Evolutionary conservation across 1,140 invertebrate species (phyloP).

Genomic region (Laodelphax striatellus): DNA sequence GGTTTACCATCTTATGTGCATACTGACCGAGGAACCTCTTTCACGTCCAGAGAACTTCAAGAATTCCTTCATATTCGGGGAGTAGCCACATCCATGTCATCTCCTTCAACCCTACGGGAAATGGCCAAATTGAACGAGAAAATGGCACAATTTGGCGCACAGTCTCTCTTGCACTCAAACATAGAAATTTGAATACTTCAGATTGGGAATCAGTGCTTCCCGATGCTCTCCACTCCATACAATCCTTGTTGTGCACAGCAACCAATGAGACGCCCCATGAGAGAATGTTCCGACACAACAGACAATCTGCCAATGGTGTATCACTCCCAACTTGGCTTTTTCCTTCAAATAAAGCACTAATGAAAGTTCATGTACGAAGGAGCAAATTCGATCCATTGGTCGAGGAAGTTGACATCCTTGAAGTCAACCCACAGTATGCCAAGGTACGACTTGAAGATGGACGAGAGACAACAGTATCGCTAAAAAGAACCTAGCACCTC

Average conservation of each 20-base stretch:
- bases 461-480: not conserved
- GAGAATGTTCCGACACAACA: not conserved
- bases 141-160: too few relatives aligned
- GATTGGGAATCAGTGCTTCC: slow-evolving; percentile 2
- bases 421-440: not conserved
- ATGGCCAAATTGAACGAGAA: too few relatives aligned
- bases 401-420: not conserved
- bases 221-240: too few relatives aligned
- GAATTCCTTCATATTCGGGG: not conserved
- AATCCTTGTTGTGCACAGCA: too few relatives aligned
- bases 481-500: not conserved
- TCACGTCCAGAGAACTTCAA: not conserved
- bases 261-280: too few relatives aligned
- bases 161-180: not conserved
- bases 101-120: not conserved
- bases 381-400: not conserved
- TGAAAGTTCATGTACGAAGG: too few relatives aligned
- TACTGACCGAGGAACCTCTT: not conserved
- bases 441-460: not conserved
- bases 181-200: not conserved
- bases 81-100: not conserved
- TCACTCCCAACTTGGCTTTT: too few relatives aligned
- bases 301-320: not conserved
- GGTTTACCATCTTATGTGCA: slow-evolving; percentile 4
- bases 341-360: too few relatives aligned